Evolutionary conservation across 2,113 vertebrate genomes (phyloP).

Genomic region (Neopipo cinnamomea): DNA sequence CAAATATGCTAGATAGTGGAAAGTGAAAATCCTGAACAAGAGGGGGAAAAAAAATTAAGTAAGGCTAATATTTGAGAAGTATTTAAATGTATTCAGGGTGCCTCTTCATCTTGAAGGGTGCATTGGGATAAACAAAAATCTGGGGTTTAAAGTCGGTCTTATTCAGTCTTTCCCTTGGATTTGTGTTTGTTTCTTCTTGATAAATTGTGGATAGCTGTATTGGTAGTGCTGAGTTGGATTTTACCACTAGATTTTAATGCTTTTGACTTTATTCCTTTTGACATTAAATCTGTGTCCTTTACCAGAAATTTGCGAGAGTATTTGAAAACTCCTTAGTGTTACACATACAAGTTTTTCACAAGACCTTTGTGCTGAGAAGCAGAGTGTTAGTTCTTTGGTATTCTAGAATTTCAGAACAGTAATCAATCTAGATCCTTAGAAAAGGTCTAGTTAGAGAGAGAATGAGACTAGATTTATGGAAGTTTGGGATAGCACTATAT

Average conservation of each 20-base stretch:
- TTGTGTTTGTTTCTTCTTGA: neutral
- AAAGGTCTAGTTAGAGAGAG: neutral
- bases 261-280: neutral
- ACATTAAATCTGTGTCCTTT: neutral
- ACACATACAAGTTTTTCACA: neutral
- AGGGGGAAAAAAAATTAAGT: neutral
- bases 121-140: neutral
- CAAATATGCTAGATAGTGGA: neutral
- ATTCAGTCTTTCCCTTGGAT: neutral
- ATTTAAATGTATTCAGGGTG: neutral
- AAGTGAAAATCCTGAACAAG: neutral
- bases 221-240: neutral
- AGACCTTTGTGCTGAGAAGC: neutral
- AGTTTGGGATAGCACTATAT: neutral
- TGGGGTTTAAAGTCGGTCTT: neutral
- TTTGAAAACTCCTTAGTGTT: neutral
- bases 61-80: neutral
- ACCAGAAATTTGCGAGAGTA: neutral
- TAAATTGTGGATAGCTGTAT: neutral
- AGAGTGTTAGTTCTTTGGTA: neutral
- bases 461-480: neutral
- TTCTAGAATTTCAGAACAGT: neutral
- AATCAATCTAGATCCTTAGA: neutral
- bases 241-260: neutral
- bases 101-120: neutral